Evolutionary conservation across 37 sponge, comb jelly and placozoan species (phyloP).

Genomic region (Geodia barretti): DNA sequence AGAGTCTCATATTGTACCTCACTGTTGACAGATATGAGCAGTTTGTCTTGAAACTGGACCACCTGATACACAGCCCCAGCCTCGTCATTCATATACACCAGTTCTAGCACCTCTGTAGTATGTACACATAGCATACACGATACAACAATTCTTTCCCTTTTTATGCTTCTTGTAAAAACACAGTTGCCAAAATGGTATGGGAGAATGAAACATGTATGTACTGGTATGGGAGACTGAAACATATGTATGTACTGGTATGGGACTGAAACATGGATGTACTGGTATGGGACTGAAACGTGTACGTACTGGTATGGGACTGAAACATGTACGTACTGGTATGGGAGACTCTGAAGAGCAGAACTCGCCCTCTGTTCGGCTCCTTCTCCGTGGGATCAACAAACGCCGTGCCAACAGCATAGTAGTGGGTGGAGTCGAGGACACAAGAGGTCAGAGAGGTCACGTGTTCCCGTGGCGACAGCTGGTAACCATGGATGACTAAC

Average conservation of each 20-base stretch:
- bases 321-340: slow-evolving; percentile 17
- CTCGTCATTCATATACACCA: slow-evolving; percentile 52
- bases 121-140: too few relatives aligned
- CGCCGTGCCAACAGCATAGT: slow-evolving; percentile 93
- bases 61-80: slow-evolving; percentile 81
- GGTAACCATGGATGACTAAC: slow-evolving; percentile 77
- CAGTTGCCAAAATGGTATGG: neutral
- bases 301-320: too few relatives aligned
- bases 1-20: too few relatives aligned
- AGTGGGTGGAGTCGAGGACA: slow-evolving; percentile 25
- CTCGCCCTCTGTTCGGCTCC: slow-evolving; percentile 82
- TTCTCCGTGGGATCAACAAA: slow-evolving; percentile 71
- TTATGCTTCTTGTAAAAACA: neutral
- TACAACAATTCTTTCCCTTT: too few relatives aligned
- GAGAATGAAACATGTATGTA: too few relatives aligned
- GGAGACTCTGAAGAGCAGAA: slow-evolving; percentile 62
- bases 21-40: slow-evolving; percentile 65
- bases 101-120: slow-evolving; percentile 34
- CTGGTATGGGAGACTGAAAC: neutral
- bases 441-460: slow-evolving; percentile 78
- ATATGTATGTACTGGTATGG: neutral
- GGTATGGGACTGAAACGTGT: neutral
- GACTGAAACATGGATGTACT: neutral
- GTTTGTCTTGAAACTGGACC: slow-evolving; percentile 51
- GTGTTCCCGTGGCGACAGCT: slow-evolving; percentile 70